These are phyloP conservation scores for Gasterosteus aculeatus DNA, from an alignment of 2,113 vertebrate species.

Conservation along the genomic window DNA sequence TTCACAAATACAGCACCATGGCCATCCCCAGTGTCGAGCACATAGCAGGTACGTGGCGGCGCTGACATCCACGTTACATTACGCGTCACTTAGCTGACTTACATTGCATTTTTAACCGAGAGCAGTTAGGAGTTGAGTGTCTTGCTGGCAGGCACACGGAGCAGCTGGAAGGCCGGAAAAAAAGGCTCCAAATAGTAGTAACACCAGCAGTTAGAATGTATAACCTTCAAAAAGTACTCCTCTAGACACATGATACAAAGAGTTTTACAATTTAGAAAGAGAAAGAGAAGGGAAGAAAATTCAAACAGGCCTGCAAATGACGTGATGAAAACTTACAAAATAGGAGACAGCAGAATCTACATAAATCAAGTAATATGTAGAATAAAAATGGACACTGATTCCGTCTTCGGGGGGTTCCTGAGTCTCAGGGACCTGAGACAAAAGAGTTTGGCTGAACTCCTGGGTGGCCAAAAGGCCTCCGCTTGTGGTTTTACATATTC, in stretches of 20 bases:
- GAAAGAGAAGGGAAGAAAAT: background rate
- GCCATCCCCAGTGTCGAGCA: constrained; percentile 92
- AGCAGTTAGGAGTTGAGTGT: too few relatives aligned
- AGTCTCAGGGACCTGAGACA: background rate
- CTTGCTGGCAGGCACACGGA: too few relatives aligned
- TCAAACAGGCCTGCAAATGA: background rate
- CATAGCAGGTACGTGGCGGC: constrained; percentile 87
- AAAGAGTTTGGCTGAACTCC: background rate
- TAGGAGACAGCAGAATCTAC: background rate
- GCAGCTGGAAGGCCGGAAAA: background rate
- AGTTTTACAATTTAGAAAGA: background rate
- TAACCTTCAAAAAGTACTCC: background rate
- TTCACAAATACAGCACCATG: constrained; percentile 92
- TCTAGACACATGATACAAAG: background rate
- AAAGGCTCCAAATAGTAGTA: background rate
- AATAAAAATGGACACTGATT: background rate
- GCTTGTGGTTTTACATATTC: background rate
- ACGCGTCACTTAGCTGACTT: too few relatives aligned
- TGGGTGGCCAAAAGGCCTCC: background rate
- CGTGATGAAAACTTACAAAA: background rate
- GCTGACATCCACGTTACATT: too few relatives aligned
- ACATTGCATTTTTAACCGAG: too few relatives aligned
- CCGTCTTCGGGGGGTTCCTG: background rate
- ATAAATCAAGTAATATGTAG: background rate
- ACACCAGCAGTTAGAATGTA: background rate